Evolutionary conservation across 1,140 invertebrate species (phyloP).

Genomic region (Luehdorfia chinensis): DNA sequence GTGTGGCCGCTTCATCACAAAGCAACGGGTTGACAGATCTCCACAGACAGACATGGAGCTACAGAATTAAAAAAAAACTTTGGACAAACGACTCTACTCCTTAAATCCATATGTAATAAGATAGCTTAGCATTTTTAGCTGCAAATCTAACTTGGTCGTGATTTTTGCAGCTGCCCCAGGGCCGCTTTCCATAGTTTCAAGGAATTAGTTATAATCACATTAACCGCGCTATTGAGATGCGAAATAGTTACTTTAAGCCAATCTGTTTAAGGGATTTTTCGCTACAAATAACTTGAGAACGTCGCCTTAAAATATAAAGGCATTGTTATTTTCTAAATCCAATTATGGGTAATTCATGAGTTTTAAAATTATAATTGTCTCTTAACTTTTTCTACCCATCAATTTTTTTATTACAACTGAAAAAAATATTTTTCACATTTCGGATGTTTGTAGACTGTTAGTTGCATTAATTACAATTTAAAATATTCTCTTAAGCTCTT

Average conservation of each 20-base stretch:
- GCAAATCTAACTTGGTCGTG: constrained; percentile 29
- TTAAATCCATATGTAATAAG: constrained; percentile 31
- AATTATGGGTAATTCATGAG: no score
- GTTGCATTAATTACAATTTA: no score
- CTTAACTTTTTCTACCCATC: no score
- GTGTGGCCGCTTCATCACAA: constrained; percentile 64
- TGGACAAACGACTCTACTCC: constrained; percentile 34
- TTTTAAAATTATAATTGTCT: no score
- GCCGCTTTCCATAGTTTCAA: constrained; percentile 43
- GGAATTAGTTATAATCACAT: constrained; percentile 56
- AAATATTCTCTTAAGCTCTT: no score
- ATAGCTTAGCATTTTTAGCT: constrained; percentile 19
- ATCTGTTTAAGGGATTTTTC: constrained; percentile 28
- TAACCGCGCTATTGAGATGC: constrained; percentile 25
- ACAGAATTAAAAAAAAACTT: constrained; percentile 65
- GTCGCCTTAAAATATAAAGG: constrained; percentile 5
- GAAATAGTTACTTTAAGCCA: constrained; percentile 16
- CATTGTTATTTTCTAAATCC: background rate
- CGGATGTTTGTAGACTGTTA: no score
- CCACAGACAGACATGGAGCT: constrained; percentile 50
- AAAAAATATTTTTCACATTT: no score
- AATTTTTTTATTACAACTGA: no score
- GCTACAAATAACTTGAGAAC: constrained; percentile 14
- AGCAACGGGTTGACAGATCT: constrained; percentile 74
- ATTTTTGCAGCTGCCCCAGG: constrained; percentile 42